These are phyloP conservation scores for Suncus etruscus DNA, from an alignment of 2,113 vertebrate genomes.

Conservation along the genomic window DNA sequence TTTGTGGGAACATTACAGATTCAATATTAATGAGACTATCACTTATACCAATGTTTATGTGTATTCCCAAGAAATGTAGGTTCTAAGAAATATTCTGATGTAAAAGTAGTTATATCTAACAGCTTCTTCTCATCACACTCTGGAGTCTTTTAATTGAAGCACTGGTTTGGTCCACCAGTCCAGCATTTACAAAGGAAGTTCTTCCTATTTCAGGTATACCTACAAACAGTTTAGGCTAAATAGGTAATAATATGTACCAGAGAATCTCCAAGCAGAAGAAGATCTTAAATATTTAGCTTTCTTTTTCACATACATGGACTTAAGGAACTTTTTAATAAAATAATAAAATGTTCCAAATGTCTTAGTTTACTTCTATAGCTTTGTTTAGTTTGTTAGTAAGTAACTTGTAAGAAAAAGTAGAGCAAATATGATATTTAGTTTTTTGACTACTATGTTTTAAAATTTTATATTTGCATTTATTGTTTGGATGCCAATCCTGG, in stretches of 20 bases:
- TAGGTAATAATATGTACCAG: constrained; percentile 1
- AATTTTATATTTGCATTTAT: no score
- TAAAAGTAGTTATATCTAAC: constrained; percentile 51
- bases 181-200: constrained; percentile 26
- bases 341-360: neutral
- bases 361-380: neutral
- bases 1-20: constrained; percentile 49
- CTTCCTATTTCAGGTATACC: constrained; percentile 49
- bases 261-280: constrained; percentile 22
- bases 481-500: no score
- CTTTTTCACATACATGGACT: neutral
- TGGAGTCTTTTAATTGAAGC: constrained; percentile 27
- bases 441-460: neutral
- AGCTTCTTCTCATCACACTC: constrained; percentile 40
- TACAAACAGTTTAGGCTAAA: constrained; percentile 47
- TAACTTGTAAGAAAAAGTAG: constrained; percentile 31
- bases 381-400: neutral
- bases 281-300: constrained; percentile 37
- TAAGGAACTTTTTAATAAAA: constrained; percentile 32
- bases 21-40: constrained; percentile 28
- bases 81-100: constrained; percentile 32
- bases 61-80: constrained; percentile 2
- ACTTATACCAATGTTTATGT: neutral
- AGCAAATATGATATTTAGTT: neutral
- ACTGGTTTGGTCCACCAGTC: constrained; percentile 12